Percentiles rank a stretch among this genome's conserved stretches.
These are phyloP conservation scores for Ondatra zibethicus DNA, from an alignment of 2,113 vertebrate genomes.

Conservation along the genomic window DNA sequence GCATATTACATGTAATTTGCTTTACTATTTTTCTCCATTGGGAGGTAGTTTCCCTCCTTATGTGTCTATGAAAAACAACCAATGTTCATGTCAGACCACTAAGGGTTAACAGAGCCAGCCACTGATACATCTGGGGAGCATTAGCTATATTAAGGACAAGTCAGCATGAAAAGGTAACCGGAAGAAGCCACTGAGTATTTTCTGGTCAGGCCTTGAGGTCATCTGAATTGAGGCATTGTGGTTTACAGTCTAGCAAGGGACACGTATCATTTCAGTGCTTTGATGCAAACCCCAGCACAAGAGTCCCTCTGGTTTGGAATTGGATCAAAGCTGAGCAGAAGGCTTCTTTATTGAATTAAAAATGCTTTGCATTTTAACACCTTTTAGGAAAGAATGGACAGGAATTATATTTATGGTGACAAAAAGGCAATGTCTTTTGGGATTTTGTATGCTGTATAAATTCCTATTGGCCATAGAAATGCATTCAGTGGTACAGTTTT, in stretches of 20 bases:
- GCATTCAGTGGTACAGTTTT: neutral
- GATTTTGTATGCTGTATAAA: conserved; percentile 17
- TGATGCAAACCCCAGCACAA: conserved; percentile 65
- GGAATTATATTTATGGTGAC: neutral
- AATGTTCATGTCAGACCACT: neutral
- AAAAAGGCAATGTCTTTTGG: neutral
- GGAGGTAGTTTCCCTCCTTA: neutral
- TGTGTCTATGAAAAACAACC: neutral
- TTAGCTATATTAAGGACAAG: conserved; percentile 75
- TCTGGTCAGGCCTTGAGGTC: conserved; percentile 77
- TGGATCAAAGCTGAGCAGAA: conserved; percentile 62
- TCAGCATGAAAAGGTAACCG: conserved; percentile 68
- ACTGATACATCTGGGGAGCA: conserved; percentile 71
- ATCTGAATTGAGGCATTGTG: conserved; percentile 67
- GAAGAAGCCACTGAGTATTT: conserved; percentile 69
- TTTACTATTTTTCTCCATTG: conserved; percentile 8
- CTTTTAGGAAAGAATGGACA: conserved; percentile 48
- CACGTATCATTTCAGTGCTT: conserved; percentile 72
- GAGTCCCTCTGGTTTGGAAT: conserved; percentile 72
- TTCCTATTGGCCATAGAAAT: neutral
- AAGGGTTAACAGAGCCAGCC: conserved; percentile 52
- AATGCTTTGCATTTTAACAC: conserved; percentile 48
- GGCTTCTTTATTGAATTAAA: conserved; percentile 44
- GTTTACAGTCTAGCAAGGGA: conserved; percentile 65
- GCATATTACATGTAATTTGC: neutral